Conservation (phyloP, 2,797 vertebrate species). For the Hyperoplus immaculatus region DNA sequence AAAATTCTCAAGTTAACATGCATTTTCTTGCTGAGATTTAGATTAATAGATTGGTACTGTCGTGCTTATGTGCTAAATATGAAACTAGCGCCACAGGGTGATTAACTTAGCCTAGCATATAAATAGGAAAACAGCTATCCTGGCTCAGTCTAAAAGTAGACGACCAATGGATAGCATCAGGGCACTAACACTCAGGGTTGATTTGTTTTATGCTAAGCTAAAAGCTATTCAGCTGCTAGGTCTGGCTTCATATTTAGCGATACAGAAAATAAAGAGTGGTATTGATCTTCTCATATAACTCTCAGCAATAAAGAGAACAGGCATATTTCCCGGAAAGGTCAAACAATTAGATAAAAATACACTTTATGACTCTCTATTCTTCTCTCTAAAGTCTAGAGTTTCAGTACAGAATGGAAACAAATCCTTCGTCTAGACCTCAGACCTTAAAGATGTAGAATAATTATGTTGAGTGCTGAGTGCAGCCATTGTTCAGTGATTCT, state of each 20-base stretch:
- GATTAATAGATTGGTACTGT: not conserved
- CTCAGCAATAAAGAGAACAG: not conserved
- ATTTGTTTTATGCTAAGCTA: not conserved
- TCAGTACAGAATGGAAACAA: slow-evolving; percentile 3
- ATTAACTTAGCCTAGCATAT: slow-evolving; percentile 2
- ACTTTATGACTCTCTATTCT: not conserved
- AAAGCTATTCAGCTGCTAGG: not conserved
- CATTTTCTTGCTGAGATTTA: not conserved
- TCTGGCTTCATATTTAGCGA: not conserved
- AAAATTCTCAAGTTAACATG: not conserved
- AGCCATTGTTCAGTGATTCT: not conserved
- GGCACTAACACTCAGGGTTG: too few relatives aligned
- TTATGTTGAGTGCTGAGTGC: not conserved
- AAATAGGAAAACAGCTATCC: not conserved
- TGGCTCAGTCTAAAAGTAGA: not conserved
- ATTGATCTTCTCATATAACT: not conserved
- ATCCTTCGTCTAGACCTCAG: not conserved
- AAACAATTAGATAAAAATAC: not conserved
- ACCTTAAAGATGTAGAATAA: not conserved
- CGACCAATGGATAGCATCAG: too few relatives aligned
- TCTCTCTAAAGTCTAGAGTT: not conserved
- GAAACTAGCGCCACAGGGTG: not conserved
- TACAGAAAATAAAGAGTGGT: not conserved
- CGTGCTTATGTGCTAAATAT: not conserved
- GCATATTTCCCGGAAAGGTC: not conserved